Evolutionary conservation across 1,140 invertebrate species (phyloP).

Genomic region (Listronotus oregonensis): DNA sequence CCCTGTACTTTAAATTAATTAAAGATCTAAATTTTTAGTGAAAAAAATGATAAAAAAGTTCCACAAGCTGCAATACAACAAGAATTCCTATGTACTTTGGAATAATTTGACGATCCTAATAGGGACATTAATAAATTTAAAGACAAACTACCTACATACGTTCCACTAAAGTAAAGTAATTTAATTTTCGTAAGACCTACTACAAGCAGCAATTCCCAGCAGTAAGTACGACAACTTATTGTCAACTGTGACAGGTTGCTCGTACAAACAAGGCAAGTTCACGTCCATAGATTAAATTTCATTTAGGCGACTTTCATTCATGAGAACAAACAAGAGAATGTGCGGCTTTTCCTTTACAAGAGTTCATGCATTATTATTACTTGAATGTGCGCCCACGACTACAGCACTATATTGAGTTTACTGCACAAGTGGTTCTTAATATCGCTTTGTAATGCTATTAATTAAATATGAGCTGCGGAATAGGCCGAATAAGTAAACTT

Average conservation of each 20-base stretch:
- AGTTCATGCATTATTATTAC: constrained; percentile 2
- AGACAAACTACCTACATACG: too few relatives aligned
- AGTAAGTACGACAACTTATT: constrained; percentile 6
- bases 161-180: neutral
- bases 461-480: too few relatives aligned
- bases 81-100: too few relatives aligned
- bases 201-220: neutral
- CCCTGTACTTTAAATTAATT: too few relatives aligned
- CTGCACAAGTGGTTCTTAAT: too few relatives aligned
- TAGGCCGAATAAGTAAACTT: too few relatives aligned
- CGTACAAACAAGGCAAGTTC: constrained; percentile 5
- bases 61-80: too few relatives aligned
- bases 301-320: constrained; percentile 6
- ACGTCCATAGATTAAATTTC: neutral
- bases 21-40: too few relatives aligned
- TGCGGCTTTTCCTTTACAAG: constrained; percentile 9
- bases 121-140: too few relatives aligned
- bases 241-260: constrained; percentile 6
- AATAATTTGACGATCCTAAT: too few relatives aligned
- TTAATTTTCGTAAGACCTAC: neutral
- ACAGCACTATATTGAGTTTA: neutral
- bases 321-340: constrained; percentile 6
- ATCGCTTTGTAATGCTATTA: too few relatives aligned
- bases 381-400: constrained; percentile 1
- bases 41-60: too few relatives aligned